A percentile compares a stretch with the other conserved stretches of the same genome.
These are phyloP conservation scores for Zaprionus bogoriensis DNA, from an alignment of 2,888 invertebrate genomes.

Conservation along the genomic window DNA sequence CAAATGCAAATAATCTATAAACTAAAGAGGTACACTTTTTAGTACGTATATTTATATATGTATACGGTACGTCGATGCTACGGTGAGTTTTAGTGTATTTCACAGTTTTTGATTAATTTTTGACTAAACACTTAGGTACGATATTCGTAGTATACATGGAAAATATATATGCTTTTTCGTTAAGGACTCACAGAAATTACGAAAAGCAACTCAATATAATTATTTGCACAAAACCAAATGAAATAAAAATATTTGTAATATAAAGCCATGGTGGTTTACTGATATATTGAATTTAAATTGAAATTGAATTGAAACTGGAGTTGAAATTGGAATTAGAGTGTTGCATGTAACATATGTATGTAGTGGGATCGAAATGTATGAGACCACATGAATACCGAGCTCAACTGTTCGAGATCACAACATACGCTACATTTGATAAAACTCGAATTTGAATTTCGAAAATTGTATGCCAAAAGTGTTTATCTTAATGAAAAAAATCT, in stretches of 20 bases:
- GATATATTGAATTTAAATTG: conserved; percentile 1
- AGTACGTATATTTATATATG: conserved; percentile 26
- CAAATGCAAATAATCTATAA: conserved; percentile 61
- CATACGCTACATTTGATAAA: conserved; percentile 26
- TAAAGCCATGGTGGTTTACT: conserved; percentile 69
- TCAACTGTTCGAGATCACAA: conserved; percentile 60
- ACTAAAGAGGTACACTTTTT: conserved; percentile 50
- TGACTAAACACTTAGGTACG: conserved; percentile 64
- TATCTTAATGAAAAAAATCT: conserved; percentile 80
- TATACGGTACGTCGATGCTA: conserved; percentile 48
- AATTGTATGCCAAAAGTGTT: conserved; percentile 74
- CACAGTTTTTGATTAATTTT: conserved; percentile 5
- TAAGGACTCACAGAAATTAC: conserved; percentile 67
- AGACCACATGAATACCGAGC: conserved; percentile 46
- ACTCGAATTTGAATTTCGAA: conserved; percentile 51
- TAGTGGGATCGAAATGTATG: conserved; percentile 47
- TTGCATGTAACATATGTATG: conserved; percentile 41
- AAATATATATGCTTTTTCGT: conserved; percentile 61
- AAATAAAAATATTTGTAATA: conserved; percentile 65
- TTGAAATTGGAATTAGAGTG: conserved; percentile 30
- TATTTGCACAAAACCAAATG: conserved; percentile 69
- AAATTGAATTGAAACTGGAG: not conserved
- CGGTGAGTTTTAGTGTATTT: conserved; percentile 62
- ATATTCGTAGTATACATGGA: conserved; percentile 41
- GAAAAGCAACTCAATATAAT: conserved; percentile 73